phyloP scores from a whole-genome alignment of 2,797 vertebrate genomes.

The Pseudocheirus occidentalis region DNA sequence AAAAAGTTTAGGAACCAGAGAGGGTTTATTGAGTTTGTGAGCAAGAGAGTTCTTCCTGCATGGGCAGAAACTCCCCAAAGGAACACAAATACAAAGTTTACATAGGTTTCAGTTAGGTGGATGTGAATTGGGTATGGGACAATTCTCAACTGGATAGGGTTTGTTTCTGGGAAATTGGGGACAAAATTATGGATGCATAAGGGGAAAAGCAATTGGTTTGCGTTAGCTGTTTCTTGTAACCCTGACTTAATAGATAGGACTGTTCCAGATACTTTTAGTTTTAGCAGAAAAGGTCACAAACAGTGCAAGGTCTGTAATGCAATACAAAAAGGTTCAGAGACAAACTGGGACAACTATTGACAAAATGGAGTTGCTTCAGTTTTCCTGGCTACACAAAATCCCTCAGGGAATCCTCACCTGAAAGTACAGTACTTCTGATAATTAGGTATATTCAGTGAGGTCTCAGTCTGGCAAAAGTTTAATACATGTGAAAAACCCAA shows the following conservation, averaged over 20 bases:
- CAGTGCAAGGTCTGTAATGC: neutral
- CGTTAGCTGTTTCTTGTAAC: neutral
- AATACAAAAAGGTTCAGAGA: neutral
- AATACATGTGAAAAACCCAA: neutral
- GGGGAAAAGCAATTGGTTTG: neutral
- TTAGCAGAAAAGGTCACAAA: neutral
- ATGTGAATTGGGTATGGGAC: neutral
- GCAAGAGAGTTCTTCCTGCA: neutral
- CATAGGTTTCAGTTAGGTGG: neutral
- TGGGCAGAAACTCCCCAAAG: neutral
- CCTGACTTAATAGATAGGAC: neutral
- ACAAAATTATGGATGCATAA: neutral
- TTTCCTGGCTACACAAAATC: neutral
- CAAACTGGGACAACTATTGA: neutral
- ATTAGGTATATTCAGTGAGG: neutral
- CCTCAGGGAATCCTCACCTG: neutral
- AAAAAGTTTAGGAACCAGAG: neutral
- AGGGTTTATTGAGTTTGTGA: neutral
- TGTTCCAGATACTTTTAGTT: neutral
- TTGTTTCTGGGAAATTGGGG: neutral
- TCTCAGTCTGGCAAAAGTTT: neutral
- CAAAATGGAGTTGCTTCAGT: neutral
- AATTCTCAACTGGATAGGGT: accelerated
- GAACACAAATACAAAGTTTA: neutral
- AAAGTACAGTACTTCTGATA: neutral